Evolutionary conservation across 2,797 vertebrate genomes (phyloP).

Genomic region (Sebastes taczanowskii): DNA sequence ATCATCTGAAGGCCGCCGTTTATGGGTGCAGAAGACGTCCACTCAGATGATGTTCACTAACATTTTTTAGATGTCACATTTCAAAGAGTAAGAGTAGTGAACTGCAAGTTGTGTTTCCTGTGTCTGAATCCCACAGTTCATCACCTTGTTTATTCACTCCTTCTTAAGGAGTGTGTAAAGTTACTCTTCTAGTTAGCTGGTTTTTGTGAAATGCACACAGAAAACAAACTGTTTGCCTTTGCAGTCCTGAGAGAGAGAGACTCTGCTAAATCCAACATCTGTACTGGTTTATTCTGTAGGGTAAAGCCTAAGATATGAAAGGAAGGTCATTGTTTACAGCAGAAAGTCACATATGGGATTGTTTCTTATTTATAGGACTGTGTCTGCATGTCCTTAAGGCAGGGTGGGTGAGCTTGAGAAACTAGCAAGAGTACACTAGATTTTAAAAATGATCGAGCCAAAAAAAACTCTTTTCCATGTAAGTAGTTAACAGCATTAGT

Average conservation of each 20-base stretch:
- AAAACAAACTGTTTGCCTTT: neutral
- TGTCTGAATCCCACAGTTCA: neutral
- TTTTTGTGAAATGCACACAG: neutral
- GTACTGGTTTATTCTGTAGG: neutral
- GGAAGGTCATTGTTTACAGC: neutral
- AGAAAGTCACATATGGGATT: neutral
- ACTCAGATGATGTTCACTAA: neutral
- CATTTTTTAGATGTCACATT: neutral
- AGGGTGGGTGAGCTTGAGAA: too few relatives aligned
- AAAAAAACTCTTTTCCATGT: too few relatives aligned
- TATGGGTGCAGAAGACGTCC: too few relatives aligned
- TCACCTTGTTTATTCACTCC: neutral
- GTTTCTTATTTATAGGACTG: conserved; percentile 10
- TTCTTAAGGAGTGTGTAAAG: neutral
- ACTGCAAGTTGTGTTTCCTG: neutral
- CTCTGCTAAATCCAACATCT: neutral
- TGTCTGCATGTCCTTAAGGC: neutral
- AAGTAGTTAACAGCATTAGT: too few relatives aligned
- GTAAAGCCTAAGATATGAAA: neutral
- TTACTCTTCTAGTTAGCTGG: neutral
- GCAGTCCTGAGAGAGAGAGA: too few relatives aligned
- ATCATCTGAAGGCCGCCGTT: neutral
- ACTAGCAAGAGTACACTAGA: too few relatives aligned
- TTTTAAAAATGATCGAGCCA: too few relatives aligned
- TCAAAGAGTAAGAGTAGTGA: neutral